Base-by-base conservation (phyloP, 2,113 vertebrate genomes). In the Ammodytes dubius region DNA sequence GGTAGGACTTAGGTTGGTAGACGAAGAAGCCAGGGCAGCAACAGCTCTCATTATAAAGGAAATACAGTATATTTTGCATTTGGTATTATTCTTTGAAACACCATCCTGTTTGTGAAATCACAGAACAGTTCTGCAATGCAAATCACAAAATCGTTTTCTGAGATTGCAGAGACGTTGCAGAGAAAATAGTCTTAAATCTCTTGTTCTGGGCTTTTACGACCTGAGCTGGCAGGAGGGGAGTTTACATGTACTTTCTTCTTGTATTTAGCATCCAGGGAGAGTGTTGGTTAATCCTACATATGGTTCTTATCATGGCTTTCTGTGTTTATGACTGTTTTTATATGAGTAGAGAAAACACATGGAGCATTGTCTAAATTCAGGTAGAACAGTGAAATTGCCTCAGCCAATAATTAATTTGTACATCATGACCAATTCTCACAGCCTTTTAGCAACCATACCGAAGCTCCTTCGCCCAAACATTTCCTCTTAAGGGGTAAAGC, bases 271-370 rank as follows among this genome's bases (percentile, higher is more conserved):
- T 74, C 54, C 46, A 69, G 45, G 35, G 7, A 43, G 42, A 15
- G 39, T 69, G 35, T 50, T 37, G 40, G 70, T 71, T 82, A 66
- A 75, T 86, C 70, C 68, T 43, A 60, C 70, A 86, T 40, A 67
- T 79, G 75, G 42, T 79, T 79, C 42, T 71, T 43, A 56, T 83
- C 45, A 61, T 11, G n/a, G 47, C 2, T 57, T 56, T 75, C 19
- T 15, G 56, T 75, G 40, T 69, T 70, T 74, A 46, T 63, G 56
- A 9, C 47, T 27, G 65, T 68, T 84, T 56, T 35, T 35, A 19
- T 40, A 46, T 61, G 13, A 70, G 49, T 66, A 75, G 45, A 43
- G 47, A 56, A 66, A 82, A 87, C 45, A 77, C 73, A 81, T 72
- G 69, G 69, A 67, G 43, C 61, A 66, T 61, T 70, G 58, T 35